phyloP scores from a whole-genome alignment of 2,113 vertebrate species.

The Catharus fuscescens region DNA sequence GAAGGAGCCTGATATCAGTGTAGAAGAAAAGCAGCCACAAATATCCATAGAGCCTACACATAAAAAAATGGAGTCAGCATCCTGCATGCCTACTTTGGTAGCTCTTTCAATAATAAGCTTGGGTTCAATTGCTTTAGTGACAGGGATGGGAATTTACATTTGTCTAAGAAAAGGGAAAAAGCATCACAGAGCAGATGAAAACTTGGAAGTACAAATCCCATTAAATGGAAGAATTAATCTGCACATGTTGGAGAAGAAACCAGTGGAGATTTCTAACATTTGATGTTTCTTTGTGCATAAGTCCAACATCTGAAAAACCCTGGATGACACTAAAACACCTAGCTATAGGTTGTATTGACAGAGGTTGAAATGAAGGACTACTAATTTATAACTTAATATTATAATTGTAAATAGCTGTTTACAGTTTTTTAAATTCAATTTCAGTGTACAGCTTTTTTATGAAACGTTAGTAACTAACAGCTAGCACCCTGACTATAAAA shows the following conservation, averaged over 20 bases:
- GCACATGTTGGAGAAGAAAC: conserved; percentile 84
- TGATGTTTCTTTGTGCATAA: conserved; percentile 69
- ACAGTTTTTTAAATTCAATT: conserved; percentile 79
- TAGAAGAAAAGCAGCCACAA: conserved; percentile 89
- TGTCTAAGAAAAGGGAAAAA: conserved; percentile 86
- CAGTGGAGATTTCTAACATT: conserved; percentile 91
- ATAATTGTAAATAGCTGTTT: conserved; percentile 82
- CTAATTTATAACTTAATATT: conserved; percentile 82
- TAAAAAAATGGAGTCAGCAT: conserved; percentile 77
- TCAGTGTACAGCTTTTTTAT: conserved; percentile 80
- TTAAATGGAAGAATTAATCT: conserved; percentile 88
- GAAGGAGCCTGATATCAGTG: conserved; percentile 87
- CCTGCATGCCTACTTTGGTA: conserved; percentile 87
- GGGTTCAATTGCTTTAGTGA: conserved; percentile 84
- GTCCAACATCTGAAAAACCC: not conserved
- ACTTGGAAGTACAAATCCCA: conserved; percentile 88
- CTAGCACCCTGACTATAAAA: conserved; percentile 57
- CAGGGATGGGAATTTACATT: conserved; percentile 89
- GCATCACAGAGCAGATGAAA: conserved; percentile 80
- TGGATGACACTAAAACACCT: not conserved
- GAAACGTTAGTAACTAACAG: conserved; percentile 73
- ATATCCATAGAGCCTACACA: conserved; percentile 84
- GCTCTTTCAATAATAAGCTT: conserved; percentile 87
- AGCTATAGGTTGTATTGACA: conserved; percentile 13
- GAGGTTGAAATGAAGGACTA: conserved; percentile 63